Evolutionary conservation across 2,797 vertebrate genomes (phyloP), one percentile per base, ranked within the genome.

Genomic region (Podargus strigoides): DNA sequence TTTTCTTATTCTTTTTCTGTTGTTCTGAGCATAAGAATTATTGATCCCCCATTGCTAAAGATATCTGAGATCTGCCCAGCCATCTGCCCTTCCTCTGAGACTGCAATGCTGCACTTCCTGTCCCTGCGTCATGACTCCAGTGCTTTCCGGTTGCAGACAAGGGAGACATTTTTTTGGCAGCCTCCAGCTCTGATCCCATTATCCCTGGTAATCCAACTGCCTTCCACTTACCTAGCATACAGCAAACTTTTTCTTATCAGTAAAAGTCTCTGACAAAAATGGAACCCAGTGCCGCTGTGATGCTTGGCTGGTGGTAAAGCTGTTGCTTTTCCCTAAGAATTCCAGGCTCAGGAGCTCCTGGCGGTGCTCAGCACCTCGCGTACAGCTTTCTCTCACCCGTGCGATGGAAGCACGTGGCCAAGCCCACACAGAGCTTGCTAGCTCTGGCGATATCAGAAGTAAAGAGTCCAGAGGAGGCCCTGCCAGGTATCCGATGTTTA

Each of bases 61-160:
- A 6, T 30, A 67, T 3, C 56, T 36, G 36, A 86, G 79, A 44
- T 44, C 30, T 91, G 49, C 24, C 36, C 56, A 85, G 41, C 32
- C 55, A 69, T 58, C 68, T 87, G 72, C 58, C 8, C 9, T 47
- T 87, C 41, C 72, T 58, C 68, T 72, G 66, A 79, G 79, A 47
- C 50, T 77, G 14, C 1, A 6, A 32, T 34, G 22, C 50, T 87
- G 46, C 1, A 2, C 22, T 12, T 89, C 14, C 17, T 0, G 0
- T 58, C 34, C 52, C 32, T n/a, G 44, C 10, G 6, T 22, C 2
- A 1, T 52, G 68, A 47, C 27, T 87, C 58, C 63, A 47, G 66
- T 39, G 74, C 19, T 89, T 72, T 63, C 24, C 41, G 84, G 93
- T 68, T 1, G 1, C 36, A 58, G 80, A 52, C 36, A n/a, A 42